Evolutionary conservation across 2,888 invertebrate genomes (phyloP).

Genomic region (Chalcosyrphus nemorum): DNA sequence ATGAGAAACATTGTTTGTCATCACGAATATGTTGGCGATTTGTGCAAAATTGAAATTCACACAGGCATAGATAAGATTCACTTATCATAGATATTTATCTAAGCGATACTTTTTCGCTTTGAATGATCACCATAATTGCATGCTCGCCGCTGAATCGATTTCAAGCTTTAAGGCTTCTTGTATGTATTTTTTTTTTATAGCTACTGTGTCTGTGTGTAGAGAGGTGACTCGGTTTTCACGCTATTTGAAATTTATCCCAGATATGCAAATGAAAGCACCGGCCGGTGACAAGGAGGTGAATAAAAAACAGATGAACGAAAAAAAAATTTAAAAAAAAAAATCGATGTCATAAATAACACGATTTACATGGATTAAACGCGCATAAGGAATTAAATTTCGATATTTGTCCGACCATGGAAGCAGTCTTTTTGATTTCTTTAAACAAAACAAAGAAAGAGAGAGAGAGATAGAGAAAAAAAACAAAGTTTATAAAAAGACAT

Average conservation of each 20-base stretch:
- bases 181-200: background rate
- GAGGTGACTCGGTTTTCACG: background rate
- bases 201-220: background rate
- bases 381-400: slow-evolving; percentile 41
- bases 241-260: background rate
- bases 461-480: too few relatives aligned
- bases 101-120: slow-evolving; percentile 7
- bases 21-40: slow-evolving; percentile 20
- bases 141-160: slow-evolving; percentile 6
- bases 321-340: background rate
- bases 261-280: slow-evolving; percentile 19
- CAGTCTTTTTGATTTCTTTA: background rate
- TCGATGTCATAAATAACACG: slow-evolving; percentile 59
- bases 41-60: slow-evolving; percentile 17
- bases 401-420: background rate
- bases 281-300: background rate
- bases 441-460: slow-evolving; percentile 8
- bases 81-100: too few relatives aligned
- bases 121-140: slow-evolving; percentile 24
- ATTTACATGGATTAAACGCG: slow-evolving; percentile 59
- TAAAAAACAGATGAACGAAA: slow-evolving; percentile 1
- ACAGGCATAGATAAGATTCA: slow-evolving; percentile 45
- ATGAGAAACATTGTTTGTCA: slow-evolving; percentile 37
- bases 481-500: background rate
- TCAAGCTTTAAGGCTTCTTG: background rate